Evolutionary conservation across 2,797 vertebrate genomes (phyloP).

Genomic region (Gallinago solitaria): DNA sequence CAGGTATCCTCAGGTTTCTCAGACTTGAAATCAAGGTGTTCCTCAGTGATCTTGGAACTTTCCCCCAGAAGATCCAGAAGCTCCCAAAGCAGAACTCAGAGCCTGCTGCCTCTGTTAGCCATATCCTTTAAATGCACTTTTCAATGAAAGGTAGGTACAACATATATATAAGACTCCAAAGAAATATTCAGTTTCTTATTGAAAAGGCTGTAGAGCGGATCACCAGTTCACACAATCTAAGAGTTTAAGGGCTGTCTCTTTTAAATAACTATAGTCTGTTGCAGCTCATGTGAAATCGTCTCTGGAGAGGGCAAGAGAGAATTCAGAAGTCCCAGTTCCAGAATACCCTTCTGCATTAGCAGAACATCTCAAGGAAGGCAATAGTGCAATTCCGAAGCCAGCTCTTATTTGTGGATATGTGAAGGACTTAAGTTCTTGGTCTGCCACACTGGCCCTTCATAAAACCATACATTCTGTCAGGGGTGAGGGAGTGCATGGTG

Average conservation of each 20-base stretch:
- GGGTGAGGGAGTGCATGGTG: neutral
- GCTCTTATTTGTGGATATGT: neutral
- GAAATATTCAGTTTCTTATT: neutral
- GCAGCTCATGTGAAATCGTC: neutral
- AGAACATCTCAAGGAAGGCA: neutral
- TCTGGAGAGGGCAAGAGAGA: neutral
- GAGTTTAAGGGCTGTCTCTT: neutral
- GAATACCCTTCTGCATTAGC: neutral
- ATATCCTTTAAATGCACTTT: neutral
- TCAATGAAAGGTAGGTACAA: neutral
- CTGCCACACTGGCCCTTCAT: neutral
- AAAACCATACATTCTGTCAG: neutral
- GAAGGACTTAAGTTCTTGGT: neutral
- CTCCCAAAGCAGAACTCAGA: neutral
- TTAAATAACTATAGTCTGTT: neutral
- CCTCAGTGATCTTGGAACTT: neutral
- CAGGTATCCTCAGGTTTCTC: neutral
- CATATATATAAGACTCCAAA: neutral
- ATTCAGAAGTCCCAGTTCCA: neutral
- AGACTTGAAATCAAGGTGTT: neutral
- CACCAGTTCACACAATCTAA: neutral
- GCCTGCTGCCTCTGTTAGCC: neutral
- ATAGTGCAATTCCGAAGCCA: neutral
- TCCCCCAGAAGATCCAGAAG: neutral
- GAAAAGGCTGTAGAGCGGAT: neutral